These are phyloP conservation scores for Hozukius guyotensis DNA, from an alignment of 2,797 vertebrate species.

Conservation along the genomic window DNA sequence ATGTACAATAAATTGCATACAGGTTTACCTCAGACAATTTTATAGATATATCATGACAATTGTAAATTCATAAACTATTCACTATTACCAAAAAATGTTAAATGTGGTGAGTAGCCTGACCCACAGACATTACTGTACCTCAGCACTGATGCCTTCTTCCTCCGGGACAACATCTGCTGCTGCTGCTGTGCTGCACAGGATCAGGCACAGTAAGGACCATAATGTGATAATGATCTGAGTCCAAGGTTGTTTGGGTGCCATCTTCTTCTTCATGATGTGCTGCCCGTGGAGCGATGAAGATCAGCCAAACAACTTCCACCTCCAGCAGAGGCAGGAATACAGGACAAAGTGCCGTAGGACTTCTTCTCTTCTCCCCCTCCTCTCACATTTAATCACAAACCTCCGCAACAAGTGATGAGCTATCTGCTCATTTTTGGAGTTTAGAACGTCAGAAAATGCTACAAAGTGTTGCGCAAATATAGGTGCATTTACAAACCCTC, in stretches of 20 bases:
- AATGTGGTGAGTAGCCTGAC: background rate
- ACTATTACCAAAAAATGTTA: background rate
- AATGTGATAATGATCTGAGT: constrained; percentile 23
- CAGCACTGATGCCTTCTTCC: constrained; percentile 62
- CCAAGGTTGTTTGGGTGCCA: constrained; percentile 44
- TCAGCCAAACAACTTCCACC: background rate
- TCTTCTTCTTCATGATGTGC: constrained; percentile 29
- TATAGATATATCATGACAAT: background rate
- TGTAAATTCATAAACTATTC: background rate
- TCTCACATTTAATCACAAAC: background rate
- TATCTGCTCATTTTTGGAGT: constrained; percentile 3
- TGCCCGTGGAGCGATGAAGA: background rate
- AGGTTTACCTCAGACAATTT: background rate
- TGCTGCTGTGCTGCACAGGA: constrained; percentile 29
- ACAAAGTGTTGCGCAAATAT: background rate
- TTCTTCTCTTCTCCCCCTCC: background rate
- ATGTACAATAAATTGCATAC: background rate
- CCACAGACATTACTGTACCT: constrained; percentile 51
- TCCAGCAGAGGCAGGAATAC: background rate
- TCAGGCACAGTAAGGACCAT: constrained; percentile 22
- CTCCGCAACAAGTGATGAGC: background rate
- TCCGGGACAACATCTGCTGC: constrained; percentile 32
- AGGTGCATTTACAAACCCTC: background rate
- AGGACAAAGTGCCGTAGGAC: background rate
- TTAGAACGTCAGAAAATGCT: background rate